Percentiles rank a stretch among this genome's conserved stretches.
phyloP scores from a whole-genome alignment of 2,113 vertebrate species.

The Pseudorectes ferrugineus region DNA sequence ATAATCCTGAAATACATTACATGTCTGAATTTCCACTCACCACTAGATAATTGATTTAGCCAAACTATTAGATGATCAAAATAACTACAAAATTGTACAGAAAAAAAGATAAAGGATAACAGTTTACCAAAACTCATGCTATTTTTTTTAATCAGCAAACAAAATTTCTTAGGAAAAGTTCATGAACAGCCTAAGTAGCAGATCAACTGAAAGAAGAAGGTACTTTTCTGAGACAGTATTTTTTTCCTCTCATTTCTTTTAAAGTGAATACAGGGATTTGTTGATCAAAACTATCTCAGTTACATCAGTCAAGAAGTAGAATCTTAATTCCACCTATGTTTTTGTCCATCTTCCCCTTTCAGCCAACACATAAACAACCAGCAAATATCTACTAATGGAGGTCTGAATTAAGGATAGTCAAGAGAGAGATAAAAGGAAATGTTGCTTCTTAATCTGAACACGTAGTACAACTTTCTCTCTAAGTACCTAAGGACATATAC shows the following conservation, averaged over 20 bases:
- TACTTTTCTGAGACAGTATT: neutral
- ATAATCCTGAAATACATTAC: neutral
- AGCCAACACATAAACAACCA: neutral
- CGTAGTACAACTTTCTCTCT: fast-evolving
- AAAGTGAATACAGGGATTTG: neutral
- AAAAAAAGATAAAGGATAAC: neutral
- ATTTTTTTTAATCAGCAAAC: neutral
- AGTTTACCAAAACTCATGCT: neutral
- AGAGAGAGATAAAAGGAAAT: neutral
- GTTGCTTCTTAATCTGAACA: neutral
- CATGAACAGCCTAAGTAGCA: neutral
- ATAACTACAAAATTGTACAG: neutral
- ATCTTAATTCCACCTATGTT: neutral
- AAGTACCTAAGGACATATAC: neutral
- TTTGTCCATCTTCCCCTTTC: neutral
- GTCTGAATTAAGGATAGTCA: neutral
- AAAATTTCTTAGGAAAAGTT: neutral
- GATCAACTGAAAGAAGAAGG: neutral
- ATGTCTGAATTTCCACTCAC: neutral
- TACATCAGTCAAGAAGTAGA: neutral
- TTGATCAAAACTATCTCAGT: neutral
- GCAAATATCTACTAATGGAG: neutral
- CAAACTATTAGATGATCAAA: neutral
- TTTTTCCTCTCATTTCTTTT: neutral
- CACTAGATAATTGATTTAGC: neutral